Conservation (phyloP, 2,113 vertebrate species). For the Pongo pygmaeus region DNA sequence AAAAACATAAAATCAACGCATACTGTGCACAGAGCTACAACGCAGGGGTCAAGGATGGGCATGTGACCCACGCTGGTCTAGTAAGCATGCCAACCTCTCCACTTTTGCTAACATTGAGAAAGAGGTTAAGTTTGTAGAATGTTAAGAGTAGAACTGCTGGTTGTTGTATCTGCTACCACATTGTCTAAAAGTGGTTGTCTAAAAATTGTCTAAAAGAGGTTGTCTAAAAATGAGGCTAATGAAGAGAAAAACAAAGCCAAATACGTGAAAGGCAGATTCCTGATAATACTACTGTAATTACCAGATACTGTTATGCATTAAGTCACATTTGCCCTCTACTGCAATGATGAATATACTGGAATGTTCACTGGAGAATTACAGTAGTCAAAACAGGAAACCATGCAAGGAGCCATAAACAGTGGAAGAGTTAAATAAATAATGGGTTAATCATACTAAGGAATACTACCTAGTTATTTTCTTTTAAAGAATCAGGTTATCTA, state of each 20-base stretch:
- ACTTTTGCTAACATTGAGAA: background rate
- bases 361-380: background rate
- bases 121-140: background rate
- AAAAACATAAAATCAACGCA: background rate
- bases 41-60: background rate
- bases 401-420: background rate
- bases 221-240: background rate
- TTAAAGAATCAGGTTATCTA: background rate
- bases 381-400: background rate
- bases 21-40: background rate
- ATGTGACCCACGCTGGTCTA: background rate
- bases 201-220: background rate
- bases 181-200: too few species aligned
- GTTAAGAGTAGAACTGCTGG: background rate
- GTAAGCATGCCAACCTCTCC: background rate
- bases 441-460: background rate
- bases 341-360: background rate
- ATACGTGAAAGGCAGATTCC: background rate
- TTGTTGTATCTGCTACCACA: background rate
- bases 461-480: background rate
- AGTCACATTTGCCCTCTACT: background rate
- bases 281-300: background rate
- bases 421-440: background rate
- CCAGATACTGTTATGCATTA: background rate
- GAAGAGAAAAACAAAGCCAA: background rate